Base-by-base conservation (phyloP, 2,888 invertebrate species). In the Lepidocyrtoides sp. region DNA sequence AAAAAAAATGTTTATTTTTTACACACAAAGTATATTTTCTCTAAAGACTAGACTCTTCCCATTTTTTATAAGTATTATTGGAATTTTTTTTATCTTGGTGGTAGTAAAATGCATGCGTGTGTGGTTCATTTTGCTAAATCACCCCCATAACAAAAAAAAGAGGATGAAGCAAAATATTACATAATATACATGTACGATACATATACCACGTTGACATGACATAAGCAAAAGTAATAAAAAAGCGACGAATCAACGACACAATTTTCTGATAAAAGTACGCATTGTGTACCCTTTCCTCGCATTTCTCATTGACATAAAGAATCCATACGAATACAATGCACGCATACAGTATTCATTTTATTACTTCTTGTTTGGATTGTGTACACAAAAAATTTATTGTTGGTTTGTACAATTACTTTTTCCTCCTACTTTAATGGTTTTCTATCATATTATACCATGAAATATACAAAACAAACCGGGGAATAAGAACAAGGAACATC, bases 301-400 rank as follows among this genome's bases (percentile, higher is more conserved):
- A 72, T 72, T 72, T 72, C 44, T 72, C 32, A 63, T 83, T 29
- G 51, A 10, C 0, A 79, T 4, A n/a, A 57, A 57, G 23, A 79
- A 79, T 57, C 79, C 79, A 36, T 54, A 79, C 32, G 51, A 84
- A 84, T 84, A 69, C 84, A 84, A 84, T 69, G 20, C 84, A 84
- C 84, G 84, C 84, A 84, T 84, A 54, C 84, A 84, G 69, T 84
- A 84, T 84, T 84, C 84, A 84, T 84, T 84, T 69, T 63, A 44
- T 23, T 82, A 12, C 51, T 29, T 48, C 12, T 72, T 41, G 26
- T 63, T 29, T 12, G 26, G 14, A 12, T n/a, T 51, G 51, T 63
- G 60, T 29, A 23, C n/a, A 4, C 48, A 10, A 48, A 2, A 10
- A 10, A 48, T 10, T 10, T 48, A 48, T 48, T 48, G 10, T 4